Percentiles rank a stretch among this genome's conserved stretches.
Conservation (phyloP, 1,140 invertebrate species). For the Polypedilum pembai region DNA sequence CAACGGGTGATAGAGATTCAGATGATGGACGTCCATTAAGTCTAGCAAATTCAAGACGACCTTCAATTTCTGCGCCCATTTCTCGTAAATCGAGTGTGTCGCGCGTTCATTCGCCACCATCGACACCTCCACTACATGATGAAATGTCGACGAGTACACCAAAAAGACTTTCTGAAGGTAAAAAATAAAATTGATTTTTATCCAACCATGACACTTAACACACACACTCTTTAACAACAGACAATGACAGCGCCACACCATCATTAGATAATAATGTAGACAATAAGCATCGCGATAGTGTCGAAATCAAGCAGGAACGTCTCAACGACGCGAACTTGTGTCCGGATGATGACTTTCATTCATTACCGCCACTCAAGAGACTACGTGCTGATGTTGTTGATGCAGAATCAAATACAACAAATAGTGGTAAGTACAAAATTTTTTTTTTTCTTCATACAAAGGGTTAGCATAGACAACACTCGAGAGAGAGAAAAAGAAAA, state of each 20-base stretch:
- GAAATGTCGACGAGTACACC: constrained; percentile 61
- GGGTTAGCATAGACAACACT: not conserved
- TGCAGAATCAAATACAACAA: constrained; percentile 79
- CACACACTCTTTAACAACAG: not conserved
- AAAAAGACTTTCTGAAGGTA: constrained; percentile 55
- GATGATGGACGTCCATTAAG: constrained; percentile 62
- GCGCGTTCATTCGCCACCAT: constrained; percentile 57
- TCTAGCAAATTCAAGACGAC: constrained; percentile 58
- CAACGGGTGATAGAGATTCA: constrained; percentile 55
- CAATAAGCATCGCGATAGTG: constrained; percentile 33
- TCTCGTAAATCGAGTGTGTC: constrained; percentile 51
- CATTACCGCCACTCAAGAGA: constrained; percentile 51
- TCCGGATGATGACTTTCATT: constrained; percentile 45
- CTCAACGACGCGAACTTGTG: constrained; percentile 53
- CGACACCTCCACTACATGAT: constrained; percentile 54
- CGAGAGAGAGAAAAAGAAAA: not conserved
- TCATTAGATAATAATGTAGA: constrained; percentile 19
- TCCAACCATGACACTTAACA: not conserved
- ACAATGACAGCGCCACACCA: constrained; percentile 15
- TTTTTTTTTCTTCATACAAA: not conserved
- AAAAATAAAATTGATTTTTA: constrained; percentile 31
- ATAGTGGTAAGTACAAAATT: constrained; percentile 64
- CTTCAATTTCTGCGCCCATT: constrained; percentile 70
- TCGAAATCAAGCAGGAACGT: constrained; percentile 61
- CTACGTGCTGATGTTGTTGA: constrained; percentile 72